Base-by-base conservation (phyloP, 2,888 invertebrate species). In the Chirona hameri region DNA sequence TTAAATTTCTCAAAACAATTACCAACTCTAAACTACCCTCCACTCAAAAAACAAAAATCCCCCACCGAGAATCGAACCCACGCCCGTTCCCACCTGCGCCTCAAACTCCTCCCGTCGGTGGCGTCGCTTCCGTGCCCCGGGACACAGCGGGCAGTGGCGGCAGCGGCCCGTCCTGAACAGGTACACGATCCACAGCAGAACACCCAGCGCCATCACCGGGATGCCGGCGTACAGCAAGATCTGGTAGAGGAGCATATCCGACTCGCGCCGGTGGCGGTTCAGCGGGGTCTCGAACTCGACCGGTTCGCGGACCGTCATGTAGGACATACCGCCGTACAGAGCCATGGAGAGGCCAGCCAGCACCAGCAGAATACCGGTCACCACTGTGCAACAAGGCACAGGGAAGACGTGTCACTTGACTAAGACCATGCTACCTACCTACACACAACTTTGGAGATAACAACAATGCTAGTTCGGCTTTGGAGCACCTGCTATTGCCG, bases 291-390 rank as follows among this genome's bases (percentile, higher is more conserved):
- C 76, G 76, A 46, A 76, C 39, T 39, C 39, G 39, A 1, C 39
- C 76, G 76, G 76, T 18, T 76, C 76, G 39, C 76, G 31, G 21
- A 76, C 76, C 39, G 39, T 76, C 39, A 76, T 46, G 76, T 76
- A 76, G 76, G 24, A 76, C 21, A 76, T 39, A 24, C 76, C 18
- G 46, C 76, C 76, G 76, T 76, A 76, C 24, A 76, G 76, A 24
- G 31, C 24, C 21, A 76, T 39, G 21, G 76, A 39, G 9, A 76
- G 39, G 39, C 76, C 76, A 21, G 2, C 76, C 24, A 76, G 76
- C 39, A 76, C 39, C 39, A 31, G 9, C 76, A 76, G 39, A 9
- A 76, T 76, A 21, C 76, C 76, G 21, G 39, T 2, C 76, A 76
- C 76, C 76, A 76, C 76, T 76, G 76, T 3, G 12, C 31, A 9